These are phyloP conservation scores for Dipodomys stephensi DNA, from an alignment of 2,113 vertebrate genomes.

Conservation along the genomic window DNA sequence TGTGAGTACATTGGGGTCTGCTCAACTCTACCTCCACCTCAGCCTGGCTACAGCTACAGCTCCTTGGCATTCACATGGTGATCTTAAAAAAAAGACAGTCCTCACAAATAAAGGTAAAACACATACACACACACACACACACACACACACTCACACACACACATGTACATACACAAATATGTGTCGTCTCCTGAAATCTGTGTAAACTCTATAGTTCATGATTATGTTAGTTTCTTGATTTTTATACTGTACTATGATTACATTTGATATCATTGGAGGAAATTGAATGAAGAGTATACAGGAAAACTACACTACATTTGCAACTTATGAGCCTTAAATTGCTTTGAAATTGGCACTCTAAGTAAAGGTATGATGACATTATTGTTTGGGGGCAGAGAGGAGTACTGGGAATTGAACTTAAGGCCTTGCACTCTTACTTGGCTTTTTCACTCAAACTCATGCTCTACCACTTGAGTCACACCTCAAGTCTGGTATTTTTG, in stretches of 20 bases:
- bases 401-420: too few relatives aligned
- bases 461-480: too few relatives aligned
- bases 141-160: not conserved
- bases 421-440: too few relatives aligned
- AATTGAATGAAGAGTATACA: not conserved
- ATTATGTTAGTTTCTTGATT: not conserved
- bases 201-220: not conserved
- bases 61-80: not conserved
- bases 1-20: not conserved
- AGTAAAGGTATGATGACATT: not conserved
- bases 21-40: not conserved
- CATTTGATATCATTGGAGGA: not conserved
- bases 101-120: not conserved
- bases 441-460: too few relatives aligned
- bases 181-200: not conserved
- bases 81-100: slow-evolving; percentile 15
- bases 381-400: too few relatives aligned
- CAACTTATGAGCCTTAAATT: not conserved
- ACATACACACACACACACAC: not conserved
- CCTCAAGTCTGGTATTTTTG: too few relatives aligned
- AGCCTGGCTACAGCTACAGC: not conserved
- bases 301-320: not conserved
- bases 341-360: not conserved
- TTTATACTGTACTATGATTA: not conserved
- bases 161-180: not conserved